Evolutionary conservation across 2,797 vertebrate species (phyloP).

Genomic region (Enteromius mattozi): DNA sequence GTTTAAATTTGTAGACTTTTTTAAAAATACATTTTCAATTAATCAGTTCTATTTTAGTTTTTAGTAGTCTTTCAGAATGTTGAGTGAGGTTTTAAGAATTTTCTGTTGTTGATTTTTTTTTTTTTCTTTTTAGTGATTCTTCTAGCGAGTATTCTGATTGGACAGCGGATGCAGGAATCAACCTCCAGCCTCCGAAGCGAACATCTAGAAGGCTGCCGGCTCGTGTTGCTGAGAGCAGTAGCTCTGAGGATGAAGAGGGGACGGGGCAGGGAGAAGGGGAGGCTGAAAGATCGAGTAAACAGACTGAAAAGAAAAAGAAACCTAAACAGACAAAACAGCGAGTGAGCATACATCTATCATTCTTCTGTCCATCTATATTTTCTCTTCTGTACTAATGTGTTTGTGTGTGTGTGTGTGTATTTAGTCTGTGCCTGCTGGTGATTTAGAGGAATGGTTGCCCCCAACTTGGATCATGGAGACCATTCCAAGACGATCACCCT

Average conservation of each 20-base stretch:
- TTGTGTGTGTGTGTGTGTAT: not conserved
- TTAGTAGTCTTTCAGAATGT: not conserved
- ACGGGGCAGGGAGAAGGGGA: conserved; percentile 62
- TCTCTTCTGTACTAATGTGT: not conserved
- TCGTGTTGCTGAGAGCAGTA: conserved; percentile 86
- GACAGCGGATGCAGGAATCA: conserved; percentile 98
- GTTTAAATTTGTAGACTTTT: too few species aligned
- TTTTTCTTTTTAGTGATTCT: conserved; percentile 80
- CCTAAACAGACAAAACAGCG: conserved; percentile 88
- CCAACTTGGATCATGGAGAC: conserved; percentile 95
- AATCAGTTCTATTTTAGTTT: not conserved
- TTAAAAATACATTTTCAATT: too few species aligned
- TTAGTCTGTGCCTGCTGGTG: conserved; percentile 81
- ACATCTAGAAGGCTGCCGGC: conserved; percentile 84
- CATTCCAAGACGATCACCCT: conserved; percentile 90
- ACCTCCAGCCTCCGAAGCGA: conserved; percentile 96
- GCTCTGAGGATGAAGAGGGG: conserved; percentile 90
- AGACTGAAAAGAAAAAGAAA: conserved; percentile 80
- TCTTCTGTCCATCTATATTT: not conserved
- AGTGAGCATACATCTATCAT: conserved; percentile 68
- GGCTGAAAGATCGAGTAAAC: conserved; percentile 60
- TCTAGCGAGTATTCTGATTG: conserved; percentile 99
- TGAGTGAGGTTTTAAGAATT: not conserved
- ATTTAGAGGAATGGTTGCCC: conserved; percentile 91
- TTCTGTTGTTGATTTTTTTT: not conserved